Conservation (phyloP, 2,113 vertebrate species). For the Xenotilapia caudafasciata region DNA sequence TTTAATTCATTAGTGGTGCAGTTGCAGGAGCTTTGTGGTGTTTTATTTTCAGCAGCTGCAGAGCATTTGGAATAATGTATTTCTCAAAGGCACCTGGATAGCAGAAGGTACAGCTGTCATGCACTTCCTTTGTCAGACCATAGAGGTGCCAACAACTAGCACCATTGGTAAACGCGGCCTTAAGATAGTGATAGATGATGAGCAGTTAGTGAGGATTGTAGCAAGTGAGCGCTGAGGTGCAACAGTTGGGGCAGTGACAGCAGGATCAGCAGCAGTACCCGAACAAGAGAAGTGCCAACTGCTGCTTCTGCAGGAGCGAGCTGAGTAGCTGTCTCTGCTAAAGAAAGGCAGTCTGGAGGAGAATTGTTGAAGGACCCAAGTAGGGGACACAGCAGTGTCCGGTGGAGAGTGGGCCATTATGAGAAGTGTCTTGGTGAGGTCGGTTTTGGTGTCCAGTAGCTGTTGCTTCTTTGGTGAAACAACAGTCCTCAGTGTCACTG, state of each 20-base stretch:
- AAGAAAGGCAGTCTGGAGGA: neutral
- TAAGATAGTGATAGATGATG: neutral
- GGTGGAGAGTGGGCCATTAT: neutral
- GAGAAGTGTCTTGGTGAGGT: neutral
- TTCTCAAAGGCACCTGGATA: neutral
- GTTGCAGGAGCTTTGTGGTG: neutral
- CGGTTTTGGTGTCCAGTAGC: neutral
- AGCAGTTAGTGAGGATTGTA: neutral
- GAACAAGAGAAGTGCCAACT: neutral
- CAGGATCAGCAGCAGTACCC: neutral
- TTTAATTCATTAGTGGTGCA: neutral
- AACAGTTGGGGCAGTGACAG: neutral
- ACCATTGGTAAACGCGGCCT: neutral
- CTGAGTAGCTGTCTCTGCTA: neutral
- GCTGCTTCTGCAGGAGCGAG: neutral
- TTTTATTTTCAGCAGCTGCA: neutral
- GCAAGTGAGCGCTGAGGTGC: neutral
- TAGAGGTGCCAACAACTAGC: neutral
- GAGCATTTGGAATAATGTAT: neutral
- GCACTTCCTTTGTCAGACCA: neutral
- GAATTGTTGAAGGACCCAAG: neutral
- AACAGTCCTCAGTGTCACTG: neutral
- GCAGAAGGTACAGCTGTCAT: neutral
- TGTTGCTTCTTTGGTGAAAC: neutral
- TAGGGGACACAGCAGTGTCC: neutral